Conservation (phyloP, 2,113 vertebrate species). For the Nothoprocta pentlandii region DNA sequence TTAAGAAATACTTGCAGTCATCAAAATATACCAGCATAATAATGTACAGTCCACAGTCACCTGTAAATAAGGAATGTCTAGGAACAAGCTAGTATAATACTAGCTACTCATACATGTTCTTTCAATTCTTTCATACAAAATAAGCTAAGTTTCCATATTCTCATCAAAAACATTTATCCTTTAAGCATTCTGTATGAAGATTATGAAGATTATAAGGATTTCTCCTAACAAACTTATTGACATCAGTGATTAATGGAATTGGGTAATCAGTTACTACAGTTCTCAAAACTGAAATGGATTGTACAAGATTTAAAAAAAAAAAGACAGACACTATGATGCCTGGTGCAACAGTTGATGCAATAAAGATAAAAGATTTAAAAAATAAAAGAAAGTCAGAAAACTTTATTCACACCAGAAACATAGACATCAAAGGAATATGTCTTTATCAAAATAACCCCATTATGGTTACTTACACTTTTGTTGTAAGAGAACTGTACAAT, state of each 20-base stretch:
- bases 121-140: neutral
- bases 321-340: neutral
- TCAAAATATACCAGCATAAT: neutral
- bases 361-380: neutral
- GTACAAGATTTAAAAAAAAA: neutral
- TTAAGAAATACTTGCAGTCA: neutral
- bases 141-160: neutral
- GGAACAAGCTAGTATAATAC: neutral
- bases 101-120: neutral
- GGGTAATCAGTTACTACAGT: neutral
- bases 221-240: neutral
- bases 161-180: neutral
- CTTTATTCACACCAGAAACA: constrained; percentile 78
- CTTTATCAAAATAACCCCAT: constrained; percentile 74
- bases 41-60: neutral
- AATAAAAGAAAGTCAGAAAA: constrained; percentile 39
- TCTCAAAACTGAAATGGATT: neutral
- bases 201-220: neutral
- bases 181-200: neutral
- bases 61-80: neutral
- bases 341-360: neutral
- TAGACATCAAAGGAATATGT: constrained; percentile 64
- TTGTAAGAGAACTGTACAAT: constrained; percentile 79
- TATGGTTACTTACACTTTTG: constrained; percentile 77
- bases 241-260: neutral